These are phyloP conservation scores for Pomatorhinus ruficollis DNA, from an alignment of 2,113 vertebrate genomes.

Conservation along the genomic window DNA sequence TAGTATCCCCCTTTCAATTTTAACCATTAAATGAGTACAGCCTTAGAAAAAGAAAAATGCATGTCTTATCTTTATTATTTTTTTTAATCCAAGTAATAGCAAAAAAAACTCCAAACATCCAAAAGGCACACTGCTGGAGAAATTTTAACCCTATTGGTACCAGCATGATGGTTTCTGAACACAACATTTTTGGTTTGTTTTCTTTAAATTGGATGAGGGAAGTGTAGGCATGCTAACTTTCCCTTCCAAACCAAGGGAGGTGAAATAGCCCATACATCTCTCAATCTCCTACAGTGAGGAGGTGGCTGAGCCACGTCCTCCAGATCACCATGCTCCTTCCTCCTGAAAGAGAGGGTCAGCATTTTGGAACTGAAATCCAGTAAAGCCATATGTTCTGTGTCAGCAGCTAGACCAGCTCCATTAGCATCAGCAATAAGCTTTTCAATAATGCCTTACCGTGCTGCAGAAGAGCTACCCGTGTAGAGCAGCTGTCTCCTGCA, in stretches of 20 bases:
- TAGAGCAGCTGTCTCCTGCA: constrained; percentile 1
- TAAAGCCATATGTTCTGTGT: background rate
- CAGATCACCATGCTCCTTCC: background rate
- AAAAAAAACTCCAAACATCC: background rate
- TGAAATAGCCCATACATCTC: background rate
- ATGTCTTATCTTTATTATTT: background rate
- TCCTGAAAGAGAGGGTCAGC: background rate
- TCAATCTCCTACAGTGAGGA: background rate
- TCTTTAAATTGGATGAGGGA: background rate
- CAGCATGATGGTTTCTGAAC: background rate
- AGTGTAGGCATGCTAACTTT: background rate
- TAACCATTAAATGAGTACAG: background rate
- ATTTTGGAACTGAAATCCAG: background rate
- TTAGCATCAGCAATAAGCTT: constrained; percentile 18
- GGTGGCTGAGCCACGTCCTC: background rate
- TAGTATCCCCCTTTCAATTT: background rate
- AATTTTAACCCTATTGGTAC: background rate
- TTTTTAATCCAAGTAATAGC: background rate
- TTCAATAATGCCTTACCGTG: background rate
- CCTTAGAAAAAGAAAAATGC: background rate
- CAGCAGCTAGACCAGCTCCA: background rate
- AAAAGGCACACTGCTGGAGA: background rate
- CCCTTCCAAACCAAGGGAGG: background rate
- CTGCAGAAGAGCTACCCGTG: background rate
- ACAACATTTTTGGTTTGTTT: background rate